Percentiles rank a stretch among this genome's conserved stretches.
Evolutionary conservation across 2,797 vertebrate genomes (phyloP).

Genomic region (Ispidina lecontei): DNA sequence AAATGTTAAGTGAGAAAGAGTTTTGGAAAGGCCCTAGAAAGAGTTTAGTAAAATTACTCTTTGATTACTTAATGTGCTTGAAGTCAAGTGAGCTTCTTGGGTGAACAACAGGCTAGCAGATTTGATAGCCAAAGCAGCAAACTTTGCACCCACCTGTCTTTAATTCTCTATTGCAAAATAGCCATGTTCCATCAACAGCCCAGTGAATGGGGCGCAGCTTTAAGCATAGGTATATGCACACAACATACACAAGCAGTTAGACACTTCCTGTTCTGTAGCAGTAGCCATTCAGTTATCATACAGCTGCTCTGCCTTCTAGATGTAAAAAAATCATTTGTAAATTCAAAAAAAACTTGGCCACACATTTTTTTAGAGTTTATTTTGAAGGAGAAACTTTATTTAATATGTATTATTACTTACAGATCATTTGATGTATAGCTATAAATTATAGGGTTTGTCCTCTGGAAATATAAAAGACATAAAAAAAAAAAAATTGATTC

Average conservation of each 20-base stretch:
- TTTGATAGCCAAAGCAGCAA: not conserved
- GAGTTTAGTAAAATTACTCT: not conserved
- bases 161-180: not conserved
- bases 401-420: not conserved
- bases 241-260: not conserved
- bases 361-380: not conserved
- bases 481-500: not conserved
- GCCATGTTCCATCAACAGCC: not conserved
- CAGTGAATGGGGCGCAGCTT: not conserved
- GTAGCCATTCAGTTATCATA: not conserved
- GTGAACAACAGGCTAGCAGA: not conserved
- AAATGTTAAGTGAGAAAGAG: not conserved
- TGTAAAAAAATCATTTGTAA: not conserved
- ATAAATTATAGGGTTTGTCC: not conserved
- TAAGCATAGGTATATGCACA: not conserved
- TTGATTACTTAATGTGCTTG: not conserved
- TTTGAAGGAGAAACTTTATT: not conserved
- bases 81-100: not conserved
- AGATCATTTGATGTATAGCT: not conserved
- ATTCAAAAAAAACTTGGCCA: not conserved
- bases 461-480: not conserved
- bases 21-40: not conserved
- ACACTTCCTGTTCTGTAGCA: not conserved
- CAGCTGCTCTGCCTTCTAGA: not conserved
- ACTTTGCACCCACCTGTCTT: not conserved